Conservation (phyloP, 1,140 invertebrate genomes). For the Caenorhabditis tropicalis region DNA sequence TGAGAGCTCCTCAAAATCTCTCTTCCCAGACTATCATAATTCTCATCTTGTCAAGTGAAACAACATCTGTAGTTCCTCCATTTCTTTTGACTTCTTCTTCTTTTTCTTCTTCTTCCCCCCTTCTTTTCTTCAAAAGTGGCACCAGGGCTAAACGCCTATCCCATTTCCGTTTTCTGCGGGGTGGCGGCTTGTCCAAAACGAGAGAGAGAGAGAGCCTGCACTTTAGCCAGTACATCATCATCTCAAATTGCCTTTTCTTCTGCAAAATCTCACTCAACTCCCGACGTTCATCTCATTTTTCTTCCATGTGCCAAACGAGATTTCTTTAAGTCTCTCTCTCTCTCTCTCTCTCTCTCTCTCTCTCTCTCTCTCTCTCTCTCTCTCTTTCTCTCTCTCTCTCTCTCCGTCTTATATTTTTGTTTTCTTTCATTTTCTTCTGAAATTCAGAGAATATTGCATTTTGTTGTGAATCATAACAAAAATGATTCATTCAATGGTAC, state of each 20-base stretch:
- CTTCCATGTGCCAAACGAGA: background rate
- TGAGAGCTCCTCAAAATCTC: no score
- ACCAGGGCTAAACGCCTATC: background rate
- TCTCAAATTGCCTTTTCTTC: background rate
- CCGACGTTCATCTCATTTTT: background rate
- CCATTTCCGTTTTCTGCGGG: conserved; percentile 21
- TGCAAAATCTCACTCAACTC: background rate
- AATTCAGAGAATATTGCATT: background rate
- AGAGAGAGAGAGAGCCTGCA: background rate
- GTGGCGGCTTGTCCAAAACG: background rate
- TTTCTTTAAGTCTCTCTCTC: background rate
- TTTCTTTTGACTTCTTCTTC: background rate
- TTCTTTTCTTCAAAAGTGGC: background rate
- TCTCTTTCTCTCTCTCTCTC: no score
- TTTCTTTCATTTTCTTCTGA: background rate
- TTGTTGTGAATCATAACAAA: background rate
- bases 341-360: background rate
- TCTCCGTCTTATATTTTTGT: no score
- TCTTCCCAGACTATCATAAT: no score
- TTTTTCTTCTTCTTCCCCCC: background rate
- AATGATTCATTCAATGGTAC: conserved; percentile 20
- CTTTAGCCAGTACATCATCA: background rate
- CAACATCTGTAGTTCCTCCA: background rate
- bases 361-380: background rate
- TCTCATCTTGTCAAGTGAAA: background rate